Conservation (phyloP, 1,140 invertebrate species). For the Lepidurus packardi region DNA sequence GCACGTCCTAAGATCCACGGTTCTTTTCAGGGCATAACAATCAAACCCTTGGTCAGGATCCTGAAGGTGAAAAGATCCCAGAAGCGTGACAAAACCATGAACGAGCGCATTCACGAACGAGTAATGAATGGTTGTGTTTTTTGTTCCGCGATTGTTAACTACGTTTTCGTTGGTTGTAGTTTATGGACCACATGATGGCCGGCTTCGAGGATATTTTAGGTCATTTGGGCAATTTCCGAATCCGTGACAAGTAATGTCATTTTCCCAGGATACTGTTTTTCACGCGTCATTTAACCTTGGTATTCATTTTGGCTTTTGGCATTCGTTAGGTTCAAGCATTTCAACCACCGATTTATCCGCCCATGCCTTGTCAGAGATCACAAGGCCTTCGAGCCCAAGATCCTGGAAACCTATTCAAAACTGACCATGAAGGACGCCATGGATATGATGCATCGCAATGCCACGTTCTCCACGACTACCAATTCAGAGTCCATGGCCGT, state of each 20-base stretch:
- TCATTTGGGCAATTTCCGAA: constrained; percentile 87
- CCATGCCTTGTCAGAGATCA: constrained; percentile 79
- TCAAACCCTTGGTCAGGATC: constrained; percentile 91
- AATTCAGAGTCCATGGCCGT: constrained; percentile 82
- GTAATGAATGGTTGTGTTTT: constrained; percentile 50
- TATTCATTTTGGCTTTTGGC: neutral
- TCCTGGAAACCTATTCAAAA: constrained; percentile 88
- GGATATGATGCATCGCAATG: constrained; percentile 77
- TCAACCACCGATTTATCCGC: constrained; percentile 87
- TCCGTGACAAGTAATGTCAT: constrained; percentile 74
- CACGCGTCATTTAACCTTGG: neutral
- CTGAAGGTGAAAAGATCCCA: constrained; percentile 88
- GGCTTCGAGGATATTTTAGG: constrained; percentile 91
- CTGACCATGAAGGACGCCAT: constrained; percentile 88
- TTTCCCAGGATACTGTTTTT: neutral
- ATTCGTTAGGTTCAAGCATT: constrained; percentile 72
- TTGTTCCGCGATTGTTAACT: constrained; percentile 5
- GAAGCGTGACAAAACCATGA: constrained; percentile 87
- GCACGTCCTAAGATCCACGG: neutral
- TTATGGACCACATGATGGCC: constrained; percentile 95
- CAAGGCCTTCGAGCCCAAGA: constrained; percentile 83
- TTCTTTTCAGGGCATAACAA: constrained; percentile 80
- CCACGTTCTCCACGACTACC: constrained; percentile 68
- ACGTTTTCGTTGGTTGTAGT: constrained; percentile 52
- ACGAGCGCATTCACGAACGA: constrained; percentile 89